Base-by-base conservation (phyloP, 1,140 invertebrate species). In the Himalopsyche phryganea region DNA sequence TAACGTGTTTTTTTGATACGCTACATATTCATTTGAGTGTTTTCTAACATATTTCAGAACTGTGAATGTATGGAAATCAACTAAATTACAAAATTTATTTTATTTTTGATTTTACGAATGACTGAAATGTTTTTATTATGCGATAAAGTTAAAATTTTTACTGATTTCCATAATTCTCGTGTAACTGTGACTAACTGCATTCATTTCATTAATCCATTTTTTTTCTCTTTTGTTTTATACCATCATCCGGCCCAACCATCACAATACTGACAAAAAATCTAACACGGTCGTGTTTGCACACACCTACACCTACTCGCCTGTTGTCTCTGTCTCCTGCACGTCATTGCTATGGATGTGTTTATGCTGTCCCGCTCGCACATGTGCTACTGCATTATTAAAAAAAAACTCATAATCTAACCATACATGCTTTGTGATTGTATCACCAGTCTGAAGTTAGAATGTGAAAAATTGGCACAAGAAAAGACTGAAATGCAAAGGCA, bases 401-500 rank as follows among this genome's bases (percentile, higher is more conserved):
- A 28, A 28, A 28, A 28, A 28, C 9, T 52, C 50, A 60, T 46
- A 50, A 18, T 44, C 17, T 49, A 38, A 51, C 48, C 46, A 44
- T 41, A 57, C 44, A 14, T 47, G 58, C 74, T 75, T 69, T 65
- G 72, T 68, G 68, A 71, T 72, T 68, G 74, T 75, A 66, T 73
- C 78, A 78, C 66, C 81, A 91, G 89, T 77, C 83, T 91, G 69
- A 92, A 92, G 84, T 81, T 92, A 80, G 89, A 92, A 84, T 91
- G 88, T 81, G 95, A 98, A 81, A 98, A 98, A 82, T 80, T 98
- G 72, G 91, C 91, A 60, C 92, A 89, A 79, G 96, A 98, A 80
- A 98, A 98, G 85, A 96, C 93, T 65, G 94, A 98, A 84, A 97
- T 96, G 87, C 94, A 96, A 78, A 86, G 94, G 76, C 93, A 97